phyloP scores from a whole-genome alignment of 2,113 vertebrate species.

The Lutjanus erythropterus region DNA sequence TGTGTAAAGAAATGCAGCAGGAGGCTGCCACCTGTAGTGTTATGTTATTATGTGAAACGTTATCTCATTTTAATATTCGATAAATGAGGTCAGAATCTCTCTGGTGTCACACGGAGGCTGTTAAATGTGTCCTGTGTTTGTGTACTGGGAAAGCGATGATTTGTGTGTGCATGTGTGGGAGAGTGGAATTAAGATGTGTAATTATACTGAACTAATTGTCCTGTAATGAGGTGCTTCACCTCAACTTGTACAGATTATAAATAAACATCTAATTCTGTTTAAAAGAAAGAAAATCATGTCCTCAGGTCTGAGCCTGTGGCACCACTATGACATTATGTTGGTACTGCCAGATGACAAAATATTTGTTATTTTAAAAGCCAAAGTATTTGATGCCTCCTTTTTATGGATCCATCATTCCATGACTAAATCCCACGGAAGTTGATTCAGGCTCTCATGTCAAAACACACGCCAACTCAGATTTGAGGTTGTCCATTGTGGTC shows the following conservation, averaged over 20 bases:
- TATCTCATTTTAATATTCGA: not conserved
- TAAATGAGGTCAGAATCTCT: not conserved
- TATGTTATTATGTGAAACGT: not conserved
- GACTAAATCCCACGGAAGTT: not conserved
- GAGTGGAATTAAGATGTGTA: not conserved
- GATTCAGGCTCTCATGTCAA: not conserved
- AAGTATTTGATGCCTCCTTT: not conserved
- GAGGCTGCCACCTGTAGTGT: not conserved
- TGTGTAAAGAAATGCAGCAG: not conserved
- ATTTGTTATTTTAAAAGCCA: not conserved
- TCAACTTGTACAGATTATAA: too few relatives aligned
- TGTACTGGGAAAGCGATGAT: not conserved
- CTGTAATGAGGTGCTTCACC: slow-evolving; percentile 8
- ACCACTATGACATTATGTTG: not conserved
- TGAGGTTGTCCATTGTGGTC: not conserved
- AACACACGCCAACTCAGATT: not conserved
- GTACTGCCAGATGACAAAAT: not conserved
- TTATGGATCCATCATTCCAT: not conserved
- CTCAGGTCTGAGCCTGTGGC: not conserved
- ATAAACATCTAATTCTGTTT: not conserved
- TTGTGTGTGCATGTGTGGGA: not conserved
- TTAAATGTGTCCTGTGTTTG: not conserved
- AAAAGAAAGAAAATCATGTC: not conserved
- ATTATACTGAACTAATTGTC: not conserved
- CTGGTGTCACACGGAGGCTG: not conserved